Conservation (phyloP, 2,797 vertebrate genomes). For the Sebastes glaucus region DNA sequence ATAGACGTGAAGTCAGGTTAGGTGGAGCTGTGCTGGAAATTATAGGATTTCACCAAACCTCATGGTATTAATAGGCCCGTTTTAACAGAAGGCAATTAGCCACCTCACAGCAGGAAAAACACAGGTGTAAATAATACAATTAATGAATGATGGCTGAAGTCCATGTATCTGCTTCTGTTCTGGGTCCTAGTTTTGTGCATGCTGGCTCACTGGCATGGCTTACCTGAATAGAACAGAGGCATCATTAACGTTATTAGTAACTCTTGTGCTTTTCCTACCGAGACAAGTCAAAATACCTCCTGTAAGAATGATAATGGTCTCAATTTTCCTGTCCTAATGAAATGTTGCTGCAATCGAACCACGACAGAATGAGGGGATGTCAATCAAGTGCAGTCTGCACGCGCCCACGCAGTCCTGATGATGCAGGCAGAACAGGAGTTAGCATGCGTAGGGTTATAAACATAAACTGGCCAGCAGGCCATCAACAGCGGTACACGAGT, state of each 20-base stretch:
- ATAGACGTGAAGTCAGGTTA: neutral
- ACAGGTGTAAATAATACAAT: neutral
- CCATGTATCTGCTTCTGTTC: neutral
- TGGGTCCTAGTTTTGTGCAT: neutral
- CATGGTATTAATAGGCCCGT: neutral
- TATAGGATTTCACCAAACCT: neutral
- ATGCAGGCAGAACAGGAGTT: neutral
- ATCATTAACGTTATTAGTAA: neutral
- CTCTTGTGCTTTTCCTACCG: neutral
- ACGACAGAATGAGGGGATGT: neutral
- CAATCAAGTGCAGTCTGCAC: neutral
- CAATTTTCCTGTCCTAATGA: neutral
- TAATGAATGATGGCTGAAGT: neutral
- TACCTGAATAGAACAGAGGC: neutral
- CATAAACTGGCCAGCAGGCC: neutral
- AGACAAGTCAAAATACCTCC: neutral
- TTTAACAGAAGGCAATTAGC: neutral
- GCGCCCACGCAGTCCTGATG: neutral
- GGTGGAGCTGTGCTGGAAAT: neutral
- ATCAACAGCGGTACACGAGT: neutral
- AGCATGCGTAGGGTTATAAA: neutral
- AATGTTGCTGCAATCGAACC: neutral
- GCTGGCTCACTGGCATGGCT: neutral
- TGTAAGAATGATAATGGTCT: neutral
- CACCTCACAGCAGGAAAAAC: neutral